A percentile compares a stretch with the other conserved stretches of the same genome.
phyloP scores from a whole-genome alignment of 2,888 invertebrate species.

The Ptilodon capucinus region DNA sequence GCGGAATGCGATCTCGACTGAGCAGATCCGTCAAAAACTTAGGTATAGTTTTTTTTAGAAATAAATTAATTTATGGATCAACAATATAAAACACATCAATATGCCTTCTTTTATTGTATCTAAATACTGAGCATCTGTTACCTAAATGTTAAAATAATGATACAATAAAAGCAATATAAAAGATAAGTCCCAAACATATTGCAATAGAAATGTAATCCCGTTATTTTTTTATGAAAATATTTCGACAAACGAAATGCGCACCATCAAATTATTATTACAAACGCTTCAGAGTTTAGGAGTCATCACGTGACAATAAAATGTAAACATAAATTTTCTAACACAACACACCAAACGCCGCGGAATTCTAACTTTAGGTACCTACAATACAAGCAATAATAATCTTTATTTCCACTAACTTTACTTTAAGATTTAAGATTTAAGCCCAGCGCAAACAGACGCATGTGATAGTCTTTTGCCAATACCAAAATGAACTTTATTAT shows the following conservation, averaged over 20 bases:
- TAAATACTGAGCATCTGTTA: too few species aligned
- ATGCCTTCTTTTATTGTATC: too few species aligned
- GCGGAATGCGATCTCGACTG: too few species aligned
- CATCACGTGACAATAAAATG: constrained; percentile 30
- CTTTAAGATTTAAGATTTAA: too few species aligned
- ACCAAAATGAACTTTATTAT: too few species aligned
- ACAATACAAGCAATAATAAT: neutral
- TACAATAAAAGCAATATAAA: neutral
- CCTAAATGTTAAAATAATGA: neutral
- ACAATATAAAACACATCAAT: too few species aligned
- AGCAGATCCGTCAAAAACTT: too few species aligned
- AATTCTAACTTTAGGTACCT: constrained; percentile 18
- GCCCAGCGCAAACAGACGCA: too few species aligned
- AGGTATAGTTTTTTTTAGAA: too few species aligned
- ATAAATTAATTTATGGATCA: too few species aligned
- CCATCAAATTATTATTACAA: constrained; percentile 34
- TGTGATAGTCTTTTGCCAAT: too few species aligned
- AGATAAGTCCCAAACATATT: neutral
- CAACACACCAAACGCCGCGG: constrained; percentile 21
- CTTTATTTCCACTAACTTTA: neutral
- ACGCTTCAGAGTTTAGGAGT: constrained; percentile 30
- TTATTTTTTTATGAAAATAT: neutral
- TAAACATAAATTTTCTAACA: constrained; percentile 29
- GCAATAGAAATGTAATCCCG: neutral
- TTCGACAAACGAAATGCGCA: neutral